Evolutionary conservation across 2,113 vertebrate genomes (phyloP).

Genomic region (Dascyllus trimaculatus): DNA sequence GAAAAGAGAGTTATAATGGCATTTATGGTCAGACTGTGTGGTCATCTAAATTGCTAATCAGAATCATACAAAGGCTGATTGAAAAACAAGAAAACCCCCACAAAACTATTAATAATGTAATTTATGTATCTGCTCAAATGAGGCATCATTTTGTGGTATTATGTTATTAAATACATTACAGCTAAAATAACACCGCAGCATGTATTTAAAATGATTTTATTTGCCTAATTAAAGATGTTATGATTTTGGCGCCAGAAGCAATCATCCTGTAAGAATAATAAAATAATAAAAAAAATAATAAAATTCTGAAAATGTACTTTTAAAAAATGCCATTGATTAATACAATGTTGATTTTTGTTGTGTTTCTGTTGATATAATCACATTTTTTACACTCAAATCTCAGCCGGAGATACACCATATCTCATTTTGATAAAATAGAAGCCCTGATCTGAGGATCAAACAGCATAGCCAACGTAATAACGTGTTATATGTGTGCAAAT

Average conservation of each 20-base stretch:
- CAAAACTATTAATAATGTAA: too few species aligned
- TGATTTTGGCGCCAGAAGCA: slow-evolving; percentile 48
- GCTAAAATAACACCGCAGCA: background rate
- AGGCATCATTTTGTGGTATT: background rate
- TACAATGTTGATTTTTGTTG: background rate
- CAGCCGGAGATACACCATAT: background rate
- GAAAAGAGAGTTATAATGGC: background rate
- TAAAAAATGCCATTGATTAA: background rate
- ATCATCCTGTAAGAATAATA: background rate
- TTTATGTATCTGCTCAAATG: too few species aligned
- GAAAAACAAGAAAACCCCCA: too few species aligned
- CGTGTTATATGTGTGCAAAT: background rate
- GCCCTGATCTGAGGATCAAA: background rate
- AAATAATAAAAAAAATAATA: background rate
- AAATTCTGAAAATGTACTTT: background rate
- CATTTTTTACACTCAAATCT: background rate
- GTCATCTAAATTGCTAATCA: background rate
- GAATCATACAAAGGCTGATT: background rate
- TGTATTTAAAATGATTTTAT: background rate
- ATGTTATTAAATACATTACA: background rate
- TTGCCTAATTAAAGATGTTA: background rate
- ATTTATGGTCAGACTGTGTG: background rate
- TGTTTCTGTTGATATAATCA: background rate
- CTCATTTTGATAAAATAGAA: background rate
- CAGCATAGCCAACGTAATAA: slow-evolving; percentile 2